phyloP scores from a whole-genome alignment of 1,140 invertebrate genomes.

The Apocrypta bakeri region DNA sequence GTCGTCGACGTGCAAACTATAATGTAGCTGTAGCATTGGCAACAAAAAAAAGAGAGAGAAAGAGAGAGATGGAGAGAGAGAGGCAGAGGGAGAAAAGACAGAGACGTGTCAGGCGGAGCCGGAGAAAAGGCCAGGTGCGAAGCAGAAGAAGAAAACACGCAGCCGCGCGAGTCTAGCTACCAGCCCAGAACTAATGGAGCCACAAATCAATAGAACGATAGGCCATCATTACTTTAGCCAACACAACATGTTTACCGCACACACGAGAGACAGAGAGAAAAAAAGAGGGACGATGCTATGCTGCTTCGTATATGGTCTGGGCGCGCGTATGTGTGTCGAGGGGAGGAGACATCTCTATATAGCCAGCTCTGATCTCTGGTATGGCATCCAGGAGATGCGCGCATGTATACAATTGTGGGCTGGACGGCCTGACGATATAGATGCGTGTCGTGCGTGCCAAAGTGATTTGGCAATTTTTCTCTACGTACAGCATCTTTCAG shows the following conservation, averaged over 20 bases:
- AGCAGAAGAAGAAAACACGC: slow-evolving; percentile 37
- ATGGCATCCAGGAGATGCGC: slow-evolving; percentile 63
- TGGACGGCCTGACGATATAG: background rate
- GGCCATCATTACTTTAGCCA: slow-evolving; percentile 71
- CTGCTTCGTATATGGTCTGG: background rate
- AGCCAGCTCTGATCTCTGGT: slow-evolving; percentile 19
- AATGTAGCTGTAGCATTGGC: slow-evolving; percentile 37
- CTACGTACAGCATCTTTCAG: background rate
- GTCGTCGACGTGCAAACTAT: slow-evolving; percentile 33
- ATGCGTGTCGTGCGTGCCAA: slow-evolving; percentile 57
- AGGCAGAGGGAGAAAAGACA: slow-evolving; percentile 27
- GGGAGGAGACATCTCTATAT: slow-evolving; percentile 40
- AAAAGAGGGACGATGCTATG: slow-evolving; percentile 59
- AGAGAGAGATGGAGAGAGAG: slow-evolving; percentile 33
- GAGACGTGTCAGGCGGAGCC: slow-evolving; percentile 28
- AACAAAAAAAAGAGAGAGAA: slow-evolving; percentile 3
- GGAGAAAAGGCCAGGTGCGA: slow-evolving; percentile 66
- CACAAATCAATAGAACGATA: slow-evolving; percentile 72
- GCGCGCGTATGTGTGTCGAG: slow-evolving; percentile 22
- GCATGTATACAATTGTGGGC: slow-evolving; percentile 51
- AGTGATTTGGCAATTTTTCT: slow-evolving; percentile 65
- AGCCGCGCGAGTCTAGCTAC: slow-evolving; percentile 49
- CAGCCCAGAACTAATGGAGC: slow-evolving; percentile 72
- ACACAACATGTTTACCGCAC: slow-evolving; percentile 73
- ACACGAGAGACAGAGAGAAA: slow-evolving; percentile 45